Conservation (phyloP, 1,140 invertebrate species). For the Cydia pomonella region DNA sequence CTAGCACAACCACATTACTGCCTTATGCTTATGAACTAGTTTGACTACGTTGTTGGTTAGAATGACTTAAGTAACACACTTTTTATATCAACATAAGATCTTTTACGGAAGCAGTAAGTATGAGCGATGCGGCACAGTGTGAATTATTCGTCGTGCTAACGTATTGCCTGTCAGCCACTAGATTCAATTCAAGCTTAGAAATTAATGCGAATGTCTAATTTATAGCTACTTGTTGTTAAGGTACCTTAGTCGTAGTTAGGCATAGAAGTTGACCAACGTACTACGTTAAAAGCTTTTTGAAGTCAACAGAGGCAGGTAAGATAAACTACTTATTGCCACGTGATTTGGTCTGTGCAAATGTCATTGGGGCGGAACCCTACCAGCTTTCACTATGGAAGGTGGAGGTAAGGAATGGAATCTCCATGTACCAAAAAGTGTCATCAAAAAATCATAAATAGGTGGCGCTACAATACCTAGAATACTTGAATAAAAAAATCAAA, state of each 20-base stretch:
- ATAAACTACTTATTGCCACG: too few relatives aligned
- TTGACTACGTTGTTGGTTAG: background rate
- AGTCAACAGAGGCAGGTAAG: too few relatives aligned
- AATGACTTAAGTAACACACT: background rate
- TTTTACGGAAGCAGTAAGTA: background rate
- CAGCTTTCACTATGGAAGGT: too few relatives aligned
- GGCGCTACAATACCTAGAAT: too few relatives aligned
- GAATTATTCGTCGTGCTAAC: constrained; percentile 26
- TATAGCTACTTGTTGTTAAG: constrained; percentile 5
- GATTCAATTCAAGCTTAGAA: constrained; percentile 28
- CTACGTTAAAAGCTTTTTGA: too few relatives aligned
- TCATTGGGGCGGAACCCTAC: too few relatives aligned
- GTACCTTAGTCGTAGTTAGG: background rate
- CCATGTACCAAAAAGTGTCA: too few relatives aligned
- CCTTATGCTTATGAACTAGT: background rate
- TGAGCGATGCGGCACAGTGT: background rate
- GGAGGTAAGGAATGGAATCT: too few relatives aligned
- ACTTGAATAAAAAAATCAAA: too few relatives aligned
- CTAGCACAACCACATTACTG: background rate
- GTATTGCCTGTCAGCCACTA: constrained; percentile 20
- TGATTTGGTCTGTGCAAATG: too few relatives aligned
- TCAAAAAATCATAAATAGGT: too few relatives aligned
- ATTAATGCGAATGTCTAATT: constrained; percentile 28
- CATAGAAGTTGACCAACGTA: too few relatives aligned
- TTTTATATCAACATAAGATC: background rate